Conservation (phyloP, 1,140 invertebrate genomes). For the Argopecten irradians region DNA sequence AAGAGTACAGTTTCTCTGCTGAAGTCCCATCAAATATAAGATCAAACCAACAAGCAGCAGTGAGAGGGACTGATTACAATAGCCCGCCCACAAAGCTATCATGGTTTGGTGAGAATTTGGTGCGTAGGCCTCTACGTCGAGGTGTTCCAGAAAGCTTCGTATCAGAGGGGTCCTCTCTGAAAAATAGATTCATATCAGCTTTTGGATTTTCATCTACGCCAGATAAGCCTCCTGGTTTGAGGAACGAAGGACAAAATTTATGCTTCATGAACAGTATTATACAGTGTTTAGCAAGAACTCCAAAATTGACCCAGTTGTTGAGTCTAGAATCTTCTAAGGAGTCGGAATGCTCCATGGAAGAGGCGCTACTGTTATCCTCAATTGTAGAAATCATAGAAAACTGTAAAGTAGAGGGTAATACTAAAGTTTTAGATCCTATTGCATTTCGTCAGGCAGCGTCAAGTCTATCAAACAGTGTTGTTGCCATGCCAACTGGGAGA, state of each 20-base stretch:
- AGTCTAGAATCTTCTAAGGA: slow-evolving; percentile 58
- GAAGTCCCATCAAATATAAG: not conserved
- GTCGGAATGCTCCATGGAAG: slow-evolving; percentile 64
- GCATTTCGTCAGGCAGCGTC: slow-evolving; percentile 65
- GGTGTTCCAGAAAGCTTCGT: slow-evolving; percentile 4
- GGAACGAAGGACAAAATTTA: slow-evolving; percentile 71
- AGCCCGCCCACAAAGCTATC: slow-evolving; percentile 31
- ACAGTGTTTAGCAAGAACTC: slow-evolving; percentile 72
- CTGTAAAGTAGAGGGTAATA: slow-evolving; percentile 50
- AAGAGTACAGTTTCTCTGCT: slow-evolving; percentile 46
- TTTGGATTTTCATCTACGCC: slow-evolving; percentile 57
- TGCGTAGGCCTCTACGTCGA: slow-evolving; percentile 59
- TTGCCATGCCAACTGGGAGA: slow-evolving; percentile 58
- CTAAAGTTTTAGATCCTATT: slow-evolving; percentile 56
- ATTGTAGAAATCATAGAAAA: slow-evolving; percentile 63
- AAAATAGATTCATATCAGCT: slow-evolving; percentile 64
- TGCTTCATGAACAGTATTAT: slow-evolving; percentile 75
- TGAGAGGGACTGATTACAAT: slow-evolving; percentile 26
- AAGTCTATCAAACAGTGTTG: slow-evolving; percentile 54
- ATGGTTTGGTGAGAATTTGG: slow-evolving; percentile 61
- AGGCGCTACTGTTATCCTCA: slow-evolving; percentile 63
- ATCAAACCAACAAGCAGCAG: slow-evolving; percentile 9
- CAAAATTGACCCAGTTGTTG: slow-evolving; percentile 64
- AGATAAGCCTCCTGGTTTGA: slow-evolving; percentile 65
- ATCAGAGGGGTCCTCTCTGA: slow-evolving; percentile 46